Conservation (phyloP, 1,140 invertebrate genomes). For the Papilio polyxenes region DNA sequence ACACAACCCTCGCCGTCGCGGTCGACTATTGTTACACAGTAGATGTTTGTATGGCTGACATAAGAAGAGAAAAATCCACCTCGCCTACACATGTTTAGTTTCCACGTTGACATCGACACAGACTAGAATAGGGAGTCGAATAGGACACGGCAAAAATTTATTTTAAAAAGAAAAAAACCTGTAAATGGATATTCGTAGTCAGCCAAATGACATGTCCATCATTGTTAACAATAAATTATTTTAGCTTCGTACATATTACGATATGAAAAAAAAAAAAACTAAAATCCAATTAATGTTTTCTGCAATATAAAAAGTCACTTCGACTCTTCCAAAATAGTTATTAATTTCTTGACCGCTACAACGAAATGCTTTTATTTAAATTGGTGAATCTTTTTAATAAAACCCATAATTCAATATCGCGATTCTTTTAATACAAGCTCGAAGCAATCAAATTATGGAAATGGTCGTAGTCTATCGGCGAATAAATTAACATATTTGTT, state of each 20-base stretch:
- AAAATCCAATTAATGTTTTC: neutral
- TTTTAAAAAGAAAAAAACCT: neutral
- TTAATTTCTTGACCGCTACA: conserved; percentile 38
- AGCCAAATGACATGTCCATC: neutral
- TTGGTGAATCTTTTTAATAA: conserved; percentile 47
- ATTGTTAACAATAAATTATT: neutral
- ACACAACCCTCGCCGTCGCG: conserved; percentile 30
- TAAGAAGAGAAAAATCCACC: conserved; percentile 24
- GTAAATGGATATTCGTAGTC: too few relatives aligned
- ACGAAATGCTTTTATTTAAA: conserved; percentile 38
- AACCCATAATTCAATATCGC: conserved; percentile 57
- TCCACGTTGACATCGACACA: neutral
- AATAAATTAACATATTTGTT: conserved; percentile 76
- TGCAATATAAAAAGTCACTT: neutral
- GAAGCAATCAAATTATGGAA: conserved; percentile 72
- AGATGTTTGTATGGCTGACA: conserved; percentile 32
- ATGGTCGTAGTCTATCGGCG: conserved; percentile 58
- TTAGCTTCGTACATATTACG: neutral
- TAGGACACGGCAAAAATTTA: neutral
- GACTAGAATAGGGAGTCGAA: neutral
- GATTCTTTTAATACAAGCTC: conserved; percentile 69
- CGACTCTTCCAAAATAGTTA: conserved; percentile 16
- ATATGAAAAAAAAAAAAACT: neutral
- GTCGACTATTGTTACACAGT: conserved; percentile 37
- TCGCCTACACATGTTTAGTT: neutral